Evolutionary conservation across 2,888 invertebrate genomes (phyloP).

Genomic region (Melolontha melolontha): DNA sequence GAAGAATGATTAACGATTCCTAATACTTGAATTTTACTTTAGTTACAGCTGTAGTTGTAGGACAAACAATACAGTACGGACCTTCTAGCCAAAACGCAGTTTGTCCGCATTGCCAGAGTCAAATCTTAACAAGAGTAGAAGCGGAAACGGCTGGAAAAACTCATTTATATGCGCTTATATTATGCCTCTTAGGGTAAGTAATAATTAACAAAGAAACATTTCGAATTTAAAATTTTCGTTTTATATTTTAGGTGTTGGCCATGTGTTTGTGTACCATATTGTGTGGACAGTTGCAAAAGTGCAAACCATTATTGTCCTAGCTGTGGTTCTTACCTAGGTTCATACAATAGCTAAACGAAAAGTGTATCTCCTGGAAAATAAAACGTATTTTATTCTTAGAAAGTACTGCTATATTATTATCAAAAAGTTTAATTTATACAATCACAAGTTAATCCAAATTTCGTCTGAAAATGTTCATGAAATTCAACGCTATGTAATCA

Average conservation of each 20-base stretch:
- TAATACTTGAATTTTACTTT: too few species aligned
- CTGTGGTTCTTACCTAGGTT: conserved; percentile 19
- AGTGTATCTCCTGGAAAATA: too few species aligned
- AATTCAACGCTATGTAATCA: too few species aligned
- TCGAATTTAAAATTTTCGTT: background rate
- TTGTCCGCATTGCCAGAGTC: conserved; percentile 65
- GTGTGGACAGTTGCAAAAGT: conserved; percentile 35
- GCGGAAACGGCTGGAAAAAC: conserved; percentile 65
- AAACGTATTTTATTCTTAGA: too few species aligned
- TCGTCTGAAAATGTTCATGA: too few species aligned
- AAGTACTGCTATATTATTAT: too few species aligned
- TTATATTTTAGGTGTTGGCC: conserved; percentile 38
- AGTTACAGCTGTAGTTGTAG: conserved; percentile 26
- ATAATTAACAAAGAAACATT: background rate
- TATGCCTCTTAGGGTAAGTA: conserved; percentile 65
- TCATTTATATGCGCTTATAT: conserved; percentile 65
- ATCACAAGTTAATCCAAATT: too few species aligned
- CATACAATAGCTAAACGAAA: conserved; percentile 6
- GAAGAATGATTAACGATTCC: too few species aligned
- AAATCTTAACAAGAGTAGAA: conserved; percentile 61
- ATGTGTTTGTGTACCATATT: conserved; percentile 36
- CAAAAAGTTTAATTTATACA: too few species aligned
- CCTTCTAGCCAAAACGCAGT: conserved; percentile 59
- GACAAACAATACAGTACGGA: conserved; percentile 55
- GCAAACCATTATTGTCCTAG: conserved; percentile 38